Base-by-base conservation (phyloP, 2,888 invertebrate species). In the Agelastica alni region DNA sequence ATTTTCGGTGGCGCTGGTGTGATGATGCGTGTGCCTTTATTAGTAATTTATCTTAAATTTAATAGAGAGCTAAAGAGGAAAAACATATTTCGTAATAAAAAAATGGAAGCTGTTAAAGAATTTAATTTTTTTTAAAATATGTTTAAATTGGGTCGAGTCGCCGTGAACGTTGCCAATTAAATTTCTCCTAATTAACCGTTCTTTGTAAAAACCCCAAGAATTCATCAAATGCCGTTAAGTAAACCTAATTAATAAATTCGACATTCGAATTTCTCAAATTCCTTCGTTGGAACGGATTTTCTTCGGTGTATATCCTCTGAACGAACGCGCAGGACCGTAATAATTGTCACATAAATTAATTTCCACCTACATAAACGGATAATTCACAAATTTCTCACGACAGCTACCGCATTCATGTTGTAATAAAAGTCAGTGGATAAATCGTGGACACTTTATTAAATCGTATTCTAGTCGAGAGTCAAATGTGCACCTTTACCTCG, bases 391-490 rank as follows among this genome's bases (percentile, higher is more conserved):
- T 52, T 37, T 57, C 44, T 52, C 49, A 22, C 32, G 44, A 48
- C 37, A 43, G 31, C 46, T 41, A 39, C 47, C 32, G 53, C 47
- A 30, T 47, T 51, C 53, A 26, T 32, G 32, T 31, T 12, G 52
- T 34, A 45, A 46, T 52, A 52, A 52, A 52, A 46, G n/a, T 48
- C 43, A 45, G 41, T 22, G 46, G 45, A 58, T 58, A 48, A 54
- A 58, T 54, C 41, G 58, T 53, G 45, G 37, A 45, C 49, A 53
- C 49, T n/a, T n/a, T 57, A 53, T 53, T 51, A 57, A 51, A 53
- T 47, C 31, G 53, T 57, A 41, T 34, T 44, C 31, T n/a, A 17
- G 28, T 16, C 41, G 17, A 41, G 9, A 30, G 53, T 32, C 39
- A 56, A 51, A 56, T 52, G 56, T 53, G 59, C n/a, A n/a, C n/a